Conservation (phyloP, 1,140 invertebrate species). For the Musca domestica region DNA sequence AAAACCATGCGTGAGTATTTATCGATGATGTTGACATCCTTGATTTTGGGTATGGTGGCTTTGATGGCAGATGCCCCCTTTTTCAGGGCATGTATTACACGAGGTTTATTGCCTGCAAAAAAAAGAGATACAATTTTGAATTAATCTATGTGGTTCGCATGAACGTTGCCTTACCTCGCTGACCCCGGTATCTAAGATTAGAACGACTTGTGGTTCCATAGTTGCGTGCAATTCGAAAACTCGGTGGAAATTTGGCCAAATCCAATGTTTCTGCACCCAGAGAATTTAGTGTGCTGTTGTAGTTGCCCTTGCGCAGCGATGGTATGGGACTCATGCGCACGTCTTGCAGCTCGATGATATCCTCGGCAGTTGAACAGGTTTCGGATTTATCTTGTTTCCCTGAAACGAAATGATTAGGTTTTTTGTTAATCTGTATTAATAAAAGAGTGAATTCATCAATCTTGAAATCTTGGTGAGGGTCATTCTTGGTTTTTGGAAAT, state of each 20-base stretch:
- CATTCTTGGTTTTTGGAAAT: too few species aligned
- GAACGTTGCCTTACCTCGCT: constrained; percentile 55
- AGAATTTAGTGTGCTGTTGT: constrained; percentile 51
- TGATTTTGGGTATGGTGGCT: constrained; percentile 86
- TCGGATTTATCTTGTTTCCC: constrained; percentile 48
- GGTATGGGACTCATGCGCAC: constrained; percentile 79
- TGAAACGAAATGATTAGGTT: constrained; percentile 15
- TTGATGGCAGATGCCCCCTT: constrained; percentile 75
- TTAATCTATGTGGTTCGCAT: neutral
- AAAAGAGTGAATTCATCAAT: neutral
- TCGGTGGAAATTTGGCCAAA: constrained; percentile 71
- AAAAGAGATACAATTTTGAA: constrained; percentile 42
- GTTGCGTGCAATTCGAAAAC: constrained; percentile 71
- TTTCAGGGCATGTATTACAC: constrained; percentile 74
- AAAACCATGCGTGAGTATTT: constrained; percentile 93
- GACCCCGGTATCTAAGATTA: constrained; percentile 62
- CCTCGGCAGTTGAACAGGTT: constrained; percentile 58
- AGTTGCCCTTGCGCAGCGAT: constrained; percentile 70
- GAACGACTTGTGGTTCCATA: constrained; percentile 56
- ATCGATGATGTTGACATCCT: constrained; percentile 96
- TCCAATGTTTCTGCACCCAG: constrained; percentile 56
- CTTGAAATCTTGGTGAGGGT: too few species aligned
- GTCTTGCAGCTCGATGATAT: constrained; percentile 79
- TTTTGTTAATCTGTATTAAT: too few species aligned
- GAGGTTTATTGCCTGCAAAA: constrained; percentile 57